Conservation (phyloP, 1,140 invertebrate genomes). For the Ectropis grisescens region DNA sequence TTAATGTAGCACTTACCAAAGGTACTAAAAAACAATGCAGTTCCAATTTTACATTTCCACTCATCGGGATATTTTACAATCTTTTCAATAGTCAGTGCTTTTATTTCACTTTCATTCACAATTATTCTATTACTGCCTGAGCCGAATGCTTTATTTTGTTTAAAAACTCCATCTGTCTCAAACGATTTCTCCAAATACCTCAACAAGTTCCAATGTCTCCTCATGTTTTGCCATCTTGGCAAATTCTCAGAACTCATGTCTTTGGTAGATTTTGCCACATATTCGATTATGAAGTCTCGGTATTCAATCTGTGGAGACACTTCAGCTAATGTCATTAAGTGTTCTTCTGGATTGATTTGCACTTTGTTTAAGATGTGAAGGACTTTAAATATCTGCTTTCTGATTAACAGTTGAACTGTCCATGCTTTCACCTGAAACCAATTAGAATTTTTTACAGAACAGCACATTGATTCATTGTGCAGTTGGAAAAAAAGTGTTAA, state of each 20-base stretch:
- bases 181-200: conserved; percentile 68
- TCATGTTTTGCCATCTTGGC: conserved; percentile 59
- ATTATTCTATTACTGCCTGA: conserved; percentile 43
- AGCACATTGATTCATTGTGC: background rate
- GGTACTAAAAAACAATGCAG: conserved; percentile 67
- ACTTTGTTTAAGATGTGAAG: conserved; percentile 75
- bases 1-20: conserved; percentile 54
- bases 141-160: conserved; percentile 67
- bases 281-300: conserved; percentile 73
- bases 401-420: conserved; percentile 72
- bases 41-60: conserved; percentile 69
- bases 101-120: conserved; percentile 62
- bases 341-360: conserved; percentile 68
- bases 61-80: conserved; percentile 56
- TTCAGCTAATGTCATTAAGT: conserved; percentile 70
- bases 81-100: conserved; percentile 57
- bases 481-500: too few species aligned
- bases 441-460: conserved; percentile 7
- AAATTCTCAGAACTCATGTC: conserved; percentile 40
- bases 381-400: conserved; percentile 75
- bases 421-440: conserved; percentile 71
- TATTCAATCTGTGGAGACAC: conserved; percentile 65
- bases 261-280: conserved; percentile 64
- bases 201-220: conserved; percentile 71
- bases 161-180: conserved; percentile 57